These are phyloP conservation scores for Aspidapion aeneum DNA, from an alignment of 2,888 invertebrate species.

Conservation along the genomic window DNA sequence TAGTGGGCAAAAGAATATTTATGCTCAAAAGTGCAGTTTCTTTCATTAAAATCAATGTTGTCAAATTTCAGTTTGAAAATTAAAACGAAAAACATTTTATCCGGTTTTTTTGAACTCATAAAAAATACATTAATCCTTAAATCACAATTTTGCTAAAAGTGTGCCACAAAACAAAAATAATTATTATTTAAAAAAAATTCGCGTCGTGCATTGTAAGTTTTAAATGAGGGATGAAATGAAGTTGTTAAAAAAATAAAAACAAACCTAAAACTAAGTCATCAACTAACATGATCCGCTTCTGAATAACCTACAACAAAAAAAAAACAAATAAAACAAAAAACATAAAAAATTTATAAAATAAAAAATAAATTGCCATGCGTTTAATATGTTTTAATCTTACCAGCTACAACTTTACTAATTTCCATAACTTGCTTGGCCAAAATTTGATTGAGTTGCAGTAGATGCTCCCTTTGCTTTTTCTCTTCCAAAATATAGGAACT, in stretches of 20 bases:
- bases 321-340: conserved; percentile 30
- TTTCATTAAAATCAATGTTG: too few relatives aligned
- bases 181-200: too few relatives aligned
- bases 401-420: conserved; percentile 93
- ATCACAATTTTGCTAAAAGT: too few relatives aligned
- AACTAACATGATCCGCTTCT: conserved; percentile 41
- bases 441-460: conserved; percentile 87
- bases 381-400: conserved; percentile 53
- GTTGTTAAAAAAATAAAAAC: conserved; percentile 39
- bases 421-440: conserved; percentile 92
- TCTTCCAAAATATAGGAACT: conserved; percentile 61
- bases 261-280: conserved; percentile 43
- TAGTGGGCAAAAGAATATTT: too few relatives aligned
- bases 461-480: conserved; percentile 83
- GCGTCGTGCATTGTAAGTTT: too few relatives aligned
- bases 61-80: too few relatives aligned
- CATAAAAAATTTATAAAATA: conserved; percentile 20
- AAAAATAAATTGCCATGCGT: conserved; percentile 20
- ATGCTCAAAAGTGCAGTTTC: too few relatives aligned
- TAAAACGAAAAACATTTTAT: too few relatives aligned
- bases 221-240: too few relatives aligned
- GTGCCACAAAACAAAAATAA: too few relatives aligned
- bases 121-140: too few relatives aligned
- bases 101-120: too few relatives aligned
- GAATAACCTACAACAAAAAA: conserved; percentile 46